These are phyloP conservation scores for Phrynocephalus vlangalii DNA, from an alignment of 2,797 vertebrate genomes.

Conservation along the genomic window DNA sequence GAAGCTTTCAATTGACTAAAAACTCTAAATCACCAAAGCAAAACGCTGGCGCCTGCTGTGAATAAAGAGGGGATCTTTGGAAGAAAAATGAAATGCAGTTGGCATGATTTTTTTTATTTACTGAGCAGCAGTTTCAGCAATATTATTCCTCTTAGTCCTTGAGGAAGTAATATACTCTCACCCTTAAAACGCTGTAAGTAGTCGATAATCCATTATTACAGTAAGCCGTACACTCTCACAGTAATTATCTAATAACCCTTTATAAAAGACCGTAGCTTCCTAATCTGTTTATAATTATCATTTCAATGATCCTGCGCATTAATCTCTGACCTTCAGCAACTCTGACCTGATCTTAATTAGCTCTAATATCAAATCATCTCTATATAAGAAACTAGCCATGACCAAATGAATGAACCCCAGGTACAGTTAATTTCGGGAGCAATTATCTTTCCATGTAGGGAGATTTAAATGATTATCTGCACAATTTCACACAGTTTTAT, in stretches of 20 bases:
- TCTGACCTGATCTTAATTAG: constrained; percentile 99
- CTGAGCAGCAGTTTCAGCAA: constrained; percentile 64
- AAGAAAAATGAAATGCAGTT: constrained; percentile 44
- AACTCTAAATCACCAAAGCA: constrained; percentile 55
- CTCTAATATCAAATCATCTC: constrained; percentile 96
- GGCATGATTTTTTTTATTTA: constrained; percentile 71
- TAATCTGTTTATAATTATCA: constrained; percentile 99
- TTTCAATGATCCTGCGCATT: constrained; percentile 98
- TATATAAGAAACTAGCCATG: constrained; percentile 99
- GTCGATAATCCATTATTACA: constrained; percentile 93
- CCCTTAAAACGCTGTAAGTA: constrained; percentile 82
- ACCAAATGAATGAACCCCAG: constrained; percentile 99
- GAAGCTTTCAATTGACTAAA: constrained; percentile 22
- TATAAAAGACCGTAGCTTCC: constrained; percentile 97
- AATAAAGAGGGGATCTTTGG: constrained; percentile 26
- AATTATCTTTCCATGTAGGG: constrained; percentile 99
- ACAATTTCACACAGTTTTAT: constrained; percentile 98
- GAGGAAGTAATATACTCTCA: constrained; percentile 82
- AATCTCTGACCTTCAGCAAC: constrained; percentile 99
- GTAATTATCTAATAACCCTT: constrained; percentile 96
- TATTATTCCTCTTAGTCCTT: constrained; percentile 81
- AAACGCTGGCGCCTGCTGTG: constrained; percentile 52
- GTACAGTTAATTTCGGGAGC: constrained; percentile 99
- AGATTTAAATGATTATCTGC: constrained; percentile 99
- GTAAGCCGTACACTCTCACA: constrained; percentile 87